Percentiles rank a stretch among this genome's conserved stretches.
phyloP scores from a whole-genome alignment of 2,797 vertebrate genomes.

The Microhierax caerulescens region DNA sequence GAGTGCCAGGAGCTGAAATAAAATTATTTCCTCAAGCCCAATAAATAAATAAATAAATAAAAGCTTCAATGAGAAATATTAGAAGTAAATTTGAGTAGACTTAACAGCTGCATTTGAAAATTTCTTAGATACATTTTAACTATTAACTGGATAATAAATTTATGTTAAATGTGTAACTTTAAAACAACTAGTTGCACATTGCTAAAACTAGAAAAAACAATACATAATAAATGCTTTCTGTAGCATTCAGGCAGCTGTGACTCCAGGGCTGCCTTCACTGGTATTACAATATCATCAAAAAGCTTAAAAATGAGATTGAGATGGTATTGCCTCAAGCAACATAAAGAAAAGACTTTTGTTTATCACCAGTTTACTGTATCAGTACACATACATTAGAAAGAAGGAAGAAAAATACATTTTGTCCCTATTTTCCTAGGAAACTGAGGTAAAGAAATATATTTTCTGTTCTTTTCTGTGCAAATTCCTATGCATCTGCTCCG shows the following conservation, averaged over 20 bases:
- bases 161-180: background rate
- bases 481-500: background rate
- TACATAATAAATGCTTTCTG: background rate
- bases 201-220: background rate
- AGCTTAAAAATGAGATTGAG: background rate
- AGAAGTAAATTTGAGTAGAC: background rate
- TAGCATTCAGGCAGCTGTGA: background rate
- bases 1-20: background rate
- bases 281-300: background rate
- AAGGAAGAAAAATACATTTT: background rate
- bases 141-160: background rate
- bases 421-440: background rate
- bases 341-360: background rate
- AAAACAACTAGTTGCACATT: background rate
- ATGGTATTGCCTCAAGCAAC: background rate
- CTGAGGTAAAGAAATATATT: background rate
- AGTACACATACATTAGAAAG: background rate
- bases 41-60: background rate
- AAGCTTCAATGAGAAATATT: background rate
- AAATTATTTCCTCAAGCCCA: background rate
- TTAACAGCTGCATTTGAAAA: background rate
- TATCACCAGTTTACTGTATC: background rate
- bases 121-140: background rate
- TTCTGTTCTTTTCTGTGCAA: background rate
- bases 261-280: background rate